Evolutionary conservation across 2,888 invertebrate species (phyloP), one percentile per base, ranked within the genome.

Genomic region (Megastigmus dorsalis): DNA sequence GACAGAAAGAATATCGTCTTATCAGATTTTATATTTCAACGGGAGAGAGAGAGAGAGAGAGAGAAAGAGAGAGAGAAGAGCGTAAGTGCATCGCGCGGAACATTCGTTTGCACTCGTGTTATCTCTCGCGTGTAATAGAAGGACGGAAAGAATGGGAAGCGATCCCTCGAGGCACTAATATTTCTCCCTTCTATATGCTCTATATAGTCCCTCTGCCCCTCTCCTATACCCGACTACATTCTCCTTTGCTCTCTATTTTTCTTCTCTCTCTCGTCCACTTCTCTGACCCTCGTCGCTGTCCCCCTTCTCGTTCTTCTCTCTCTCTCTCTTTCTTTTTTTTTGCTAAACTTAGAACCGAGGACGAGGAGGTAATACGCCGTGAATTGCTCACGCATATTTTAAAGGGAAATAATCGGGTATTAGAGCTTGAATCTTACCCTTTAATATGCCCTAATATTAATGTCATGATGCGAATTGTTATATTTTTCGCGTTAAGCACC

Each of bases 131-230:
- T 36, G 57, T 57, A 65, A 71, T 65, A 71, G 55, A 63, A 63
- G 28, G 65, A 48, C 18, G 28, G 10, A 50, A 50, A 52, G 50
- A 45, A 52, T 38, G 18, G 48, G 36, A 60, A 66, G 45, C 18
- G 52, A 66, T 60, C 65, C 60, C 66, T 15, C 50, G 43, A 36
- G 60, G 66, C 43, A 18, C 63, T 66, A 73, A 66, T 66, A 73
- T 73, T 66, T 66, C 66, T 73, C 36, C 18, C 50, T 59, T 30
- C 20, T 15, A 18, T 13, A 2, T 10, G 6, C 15, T 43, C 43
- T n/a, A n/a, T n/a, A n/a, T n/a, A n/a, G n/a, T n/a, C n/a, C n/a
- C n/a, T n/a, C n/a, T n/a, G n/a, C n/a, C n/a, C n/a, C n/a, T 67
- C 5, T 18, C 54, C 36, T 18, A 28, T 18, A n/a, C 23, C 48